Base-by-base conservation (phyloP, 2,888 invertebrate species). In the Ptycholaimellus sp. region DNA sequence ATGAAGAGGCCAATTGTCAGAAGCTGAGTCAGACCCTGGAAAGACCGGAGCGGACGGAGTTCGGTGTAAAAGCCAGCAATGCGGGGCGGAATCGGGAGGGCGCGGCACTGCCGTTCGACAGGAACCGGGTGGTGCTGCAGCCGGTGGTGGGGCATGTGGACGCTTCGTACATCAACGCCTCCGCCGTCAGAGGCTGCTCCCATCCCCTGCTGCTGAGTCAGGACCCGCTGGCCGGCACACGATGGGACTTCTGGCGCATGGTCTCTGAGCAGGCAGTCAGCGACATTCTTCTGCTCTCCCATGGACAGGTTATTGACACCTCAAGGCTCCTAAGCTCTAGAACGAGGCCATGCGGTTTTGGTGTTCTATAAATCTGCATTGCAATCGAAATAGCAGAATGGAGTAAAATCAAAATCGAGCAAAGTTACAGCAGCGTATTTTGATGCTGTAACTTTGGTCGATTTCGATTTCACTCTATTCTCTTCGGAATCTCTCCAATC, bases 161-260 rank as follows among this genome's bases (percentile, higher is more conserved):
- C 65, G 80, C 82, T 35, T 81, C 82, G 0, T 85, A 85, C 53
- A 83, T 85, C 52, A 85, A 85, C 60, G 83, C 83, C 0, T 79
- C 82, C 0, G 82, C 82, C 54, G 75, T 85, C 46, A 43, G 65
- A 67, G 82, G 82, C 13, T 83, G 83, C 57, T 73, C 74, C 0
- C 79, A 80, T 61, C 75, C 77, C 1, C 67, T 80, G 61, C 78
- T 85, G 36, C 78, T 85, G 49, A 79, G 85, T 5, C 87, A 87
- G 66, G 83, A 87, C 63, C 85, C 87, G 1, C 60, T 82, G 47
- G 42, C 80, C 36, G 67, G 68, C 44, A 83, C 83, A 0, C 73
- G 80, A 42, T 71, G 73, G 51, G 85, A 85, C 62, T 87, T 87
- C 59, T 87, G 85, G 85, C 67, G 85, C 52, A 83, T 87, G 83